Percentiles rank a stretch among this genome's conserved stretches.
phyloP scores from a whole-genome alignment of 2,113 vertebrate species.

The Cinclus mexicanus region DNA sequence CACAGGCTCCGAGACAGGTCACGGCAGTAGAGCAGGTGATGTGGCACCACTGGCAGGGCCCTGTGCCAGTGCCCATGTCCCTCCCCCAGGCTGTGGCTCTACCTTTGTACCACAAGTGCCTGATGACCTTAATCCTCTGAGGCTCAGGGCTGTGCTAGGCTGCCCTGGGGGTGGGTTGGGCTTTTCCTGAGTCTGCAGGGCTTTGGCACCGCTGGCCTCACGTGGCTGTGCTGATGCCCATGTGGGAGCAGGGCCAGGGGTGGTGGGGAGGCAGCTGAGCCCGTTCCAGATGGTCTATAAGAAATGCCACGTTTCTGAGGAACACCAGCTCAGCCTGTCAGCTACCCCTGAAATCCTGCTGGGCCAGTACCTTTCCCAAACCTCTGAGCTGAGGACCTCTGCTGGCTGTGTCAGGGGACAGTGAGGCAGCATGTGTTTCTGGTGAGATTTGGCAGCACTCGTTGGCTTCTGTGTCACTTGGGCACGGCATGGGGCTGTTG shows the following conservation, averaged over 20 bases:
- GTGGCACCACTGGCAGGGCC: not conserved
- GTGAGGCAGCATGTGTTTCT: rapidly evolving
- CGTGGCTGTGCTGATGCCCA: not conserved
- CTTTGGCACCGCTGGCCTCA: rapidly evolving
- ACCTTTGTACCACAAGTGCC: not conserved
- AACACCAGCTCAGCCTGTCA: not conserved
- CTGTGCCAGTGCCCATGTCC: rapidly evolving
- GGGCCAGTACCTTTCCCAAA: not conserved
- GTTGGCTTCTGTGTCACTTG: not conserved
- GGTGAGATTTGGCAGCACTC: not conserved
- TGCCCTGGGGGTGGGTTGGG: not conserved
- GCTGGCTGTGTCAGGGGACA: not conserved
- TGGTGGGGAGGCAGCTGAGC: not conserved
- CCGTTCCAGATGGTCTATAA: not conserved
- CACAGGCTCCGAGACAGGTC: rapidly evolving
- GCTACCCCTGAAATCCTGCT: not conserved
- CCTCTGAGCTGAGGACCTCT: not conserved
- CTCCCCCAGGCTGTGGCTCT: not conserved
- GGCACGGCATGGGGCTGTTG: rapidly evolving
- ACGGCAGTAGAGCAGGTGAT: not conserved
- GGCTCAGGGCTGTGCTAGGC: not conserved
- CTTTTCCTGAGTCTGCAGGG: not conserved
- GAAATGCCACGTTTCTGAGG: not conserved
- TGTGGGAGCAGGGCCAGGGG: not conserved
- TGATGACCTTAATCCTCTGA: not conserved